Conservation (phyloP, 2,888 invertebrate genomes). For the Prosapia bicincta region DNA sequence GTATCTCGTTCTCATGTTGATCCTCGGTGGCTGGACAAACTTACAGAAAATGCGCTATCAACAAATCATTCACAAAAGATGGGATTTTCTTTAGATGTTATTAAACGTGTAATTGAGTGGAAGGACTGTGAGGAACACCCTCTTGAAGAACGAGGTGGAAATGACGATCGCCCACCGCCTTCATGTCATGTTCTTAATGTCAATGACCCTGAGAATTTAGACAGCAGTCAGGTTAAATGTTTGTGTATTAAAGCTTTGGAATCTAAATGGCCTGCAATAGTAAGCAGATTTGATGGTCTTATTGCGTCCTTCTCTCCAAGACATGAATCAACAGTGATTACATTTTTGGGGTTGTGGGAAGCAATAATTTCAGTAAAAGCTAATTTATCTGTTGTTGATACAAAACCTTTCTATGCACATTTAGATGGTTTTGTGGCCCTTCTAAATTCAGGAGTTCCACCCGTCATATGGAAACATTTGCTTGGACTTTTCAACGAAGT, state of each 20-base stretch:
- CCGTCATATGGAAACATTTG: slow-evolving; percentile 80
- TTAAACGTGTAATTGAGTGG: slow-evolving; percentile 85
- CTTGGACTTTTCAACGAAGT: slow-evolving; percentile 86
- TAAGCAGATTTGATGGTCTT: slow-evolving; percentile 57
- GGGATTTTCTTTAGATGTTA: slow-evolving; percentile 78
- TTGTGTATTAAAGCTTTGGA: slow-evolving; percentile 81
- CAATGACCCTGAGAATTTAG: slow-evolving; percentile 77
- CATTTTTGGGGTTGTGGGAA: slow-evolving; percentile 84
- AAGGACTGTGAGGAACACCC: slow-evolving; percentile 80
- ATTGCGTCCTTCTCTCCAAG: slow-evolving; percentile 49
- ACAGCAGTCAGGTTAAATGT: slow-evolving; percentile 67
- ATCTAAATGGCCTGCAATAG: slow-evolving; percentile 78
- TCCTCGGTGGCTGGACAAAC: slow-evolving; percentile 67
- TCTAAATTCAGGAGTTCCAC: slow-evolving; percentile 67
- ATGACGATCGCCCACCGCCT: slow-evolving; percentile 47
- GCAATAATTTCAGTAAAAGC: slow-evolving; percentile 88
- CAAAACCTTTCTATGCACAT: slow-evolving; percentile 83
- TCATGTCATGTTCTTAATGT: slow-evolving; percentile 45
- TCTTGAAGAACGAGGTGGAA: slow-evolving; percentile 62
- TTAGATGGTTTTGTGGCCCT: slow-evolving; percentile 75
- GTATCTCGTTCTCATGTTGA: slow-evolving; percentile 79
- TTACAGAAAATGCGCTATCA: slow-evolving; percentile 62
- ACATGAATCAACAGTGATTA: slow-evolving; percentile 56
- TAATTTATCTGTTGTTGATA: slow-evolving; percentile 84
- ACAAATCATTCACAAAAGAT: slow-evolving; percentile 60